Base-by-base conservation (phyloP, 2,113 vertebrate species). In the Bagarius yarrelli region DNA sequence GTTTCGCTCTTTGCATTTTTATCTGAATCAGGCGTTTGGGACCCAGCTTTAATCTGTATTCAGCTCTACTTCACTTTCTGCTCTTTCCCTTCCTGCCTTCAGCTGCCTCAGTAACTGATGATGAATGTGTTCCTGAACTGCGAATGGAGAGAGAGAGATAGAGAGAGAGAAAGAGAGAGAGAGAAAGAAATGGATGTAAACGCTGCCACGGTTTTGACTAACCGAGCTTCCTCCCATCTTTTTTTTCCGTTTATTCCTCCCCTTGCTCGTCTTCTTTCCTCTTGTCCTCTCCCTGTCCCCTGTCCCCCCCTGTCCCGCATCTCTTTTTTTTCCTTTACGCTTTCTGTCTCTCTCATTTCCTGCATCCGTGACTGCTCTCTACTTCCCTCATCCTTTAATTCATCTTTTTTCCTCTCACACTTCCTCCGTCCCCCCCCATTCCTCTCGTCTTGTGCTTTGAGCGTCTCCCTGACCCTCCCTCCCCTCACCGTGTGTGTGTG, bases 141-240 rank as follows among this genome's bases (percentile, higher is more conserved):
- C 36, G 61, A 11, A 27, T 34, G 61, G 34, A n/a, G 64, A n/a
- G 36, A 53, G 25, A 63, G 40, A 52, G 53, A 63, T 36, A 57
- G 76, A 4, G 70, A 50, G 21, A 47, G n/a, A 52, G 57, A 47
- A 21, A 78, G 36, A 80, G 76, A 40, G 79, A 88, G 36, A 80
- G 76, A 40, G 78, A 88, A 75, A 83, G 27, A 86, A 44, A 86
- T 21, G 72, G 86, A 85, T 92, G 91, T 94, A 94, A 95, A 34
- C 50, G 53, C 63, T 57, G 30, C 44, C 34, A 23, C 15, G 47
- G 44, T 55, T 47, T 71, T 84, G 40, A 84, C 79, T 81, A 81
- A 84, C 66, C 14, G n/a, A 83, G 11, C 23, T 80, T 77, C 63
- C 78, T 78, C 73, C 16, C 73, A 18, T 76, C 44, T 47, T 34